Evolutionary conservation across 2,888 invertebrate genomes (phyloP).

Genomic region (Pemphredon lugubris): DNA sequence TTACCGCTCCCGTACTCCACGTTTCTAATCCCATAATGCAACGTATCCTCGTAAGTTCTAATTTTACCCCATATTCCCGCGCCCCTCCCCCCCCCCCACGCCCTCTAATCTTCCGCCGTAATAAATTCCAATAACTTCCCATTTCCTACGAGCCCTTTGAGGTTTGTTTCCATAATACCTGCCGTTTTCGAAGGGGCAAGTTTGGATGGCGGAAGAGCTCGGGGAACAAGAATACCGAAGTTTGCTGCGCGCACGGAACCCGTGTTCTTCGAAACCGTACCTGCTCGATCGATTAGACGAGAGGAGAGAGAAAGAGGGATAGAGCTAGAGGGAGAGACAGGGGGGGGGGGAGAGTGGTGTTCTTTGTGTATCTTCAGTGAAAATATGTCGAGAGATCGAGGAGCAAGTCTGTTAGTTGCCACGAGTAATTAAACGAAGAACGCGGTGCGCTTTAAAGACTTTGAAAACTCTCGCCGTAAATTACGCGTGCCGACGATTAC

Average conservation of each 20-base stretch:
- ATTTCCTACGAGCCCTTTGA: constrained; percentile 19
- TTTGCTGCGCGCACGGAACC: constrained; percentile 27
- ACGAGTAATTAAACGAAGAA: constrained; percentile 56
- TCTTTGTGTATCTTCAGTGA: neutral
- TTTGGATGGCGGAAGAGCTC: neutral
- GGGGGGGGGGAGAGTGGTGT: neutral
- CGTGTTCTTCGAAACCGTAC: constrained; percentile 4
- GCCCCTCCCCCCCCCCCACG: constrained; percentile 7
- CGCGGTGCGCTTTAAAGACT: constrained; percentile 53
- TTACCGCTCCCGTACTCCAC: constrained; percentile 46
- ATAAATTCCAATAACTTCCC: constrained; percentile 54
- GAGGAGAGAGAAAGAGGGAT: too few species aligned
- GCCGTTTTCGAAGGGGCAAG: constrained; percentile 15
- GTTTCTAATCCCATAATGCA: constrained; percentile 44
- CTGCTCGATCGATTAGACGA: neutral
- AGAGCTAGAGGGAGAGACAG: neutral
- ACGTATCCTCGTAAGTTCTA: constrained; percentile 43
- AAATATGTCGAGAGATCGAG: constrained; percentile 16
- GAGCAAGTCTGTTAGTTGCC: neutral
- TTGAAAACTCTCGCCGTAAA: constrained; percentile 58
- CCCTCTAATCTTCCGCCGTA: constrained; percentile 19
- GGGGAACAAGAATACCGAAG: constrained; percentile 19
- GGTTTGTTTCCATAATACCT: constrained; percentile 12
- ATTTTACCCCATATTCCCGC: constrained; percentile 44
- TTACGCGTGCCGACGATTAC: constrained; percentile 59